Conservation (phyloP, 2,113 vertebrate species). For the Orthonyx spaldingii region DNA sequence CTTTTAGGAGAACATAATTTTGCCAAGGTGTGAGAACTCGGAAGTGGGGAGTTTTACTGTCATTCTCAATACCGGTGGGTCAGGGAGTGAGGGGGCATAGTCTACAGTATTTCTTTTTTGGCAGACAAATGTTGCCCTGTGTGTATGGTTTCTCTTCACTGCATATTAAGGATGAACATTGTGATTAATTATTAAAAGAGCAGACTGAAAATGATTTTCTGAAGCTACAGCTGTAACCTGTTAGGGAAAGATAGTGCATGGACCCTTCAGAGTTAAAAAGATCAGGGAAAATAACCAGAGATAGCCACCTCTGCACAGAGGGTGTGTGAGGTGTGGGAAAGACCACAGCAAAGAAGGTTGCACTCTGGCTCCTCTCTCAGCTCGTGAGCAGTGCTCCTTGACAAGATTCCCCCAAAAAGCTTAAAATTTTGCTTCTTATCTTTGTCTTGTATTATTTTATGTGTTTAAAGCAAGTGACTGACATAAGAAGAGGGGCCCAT, state of each 20-base stretch:
- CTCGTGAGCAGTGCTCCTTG: neutral
- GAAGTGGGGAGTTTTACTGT: neutral
- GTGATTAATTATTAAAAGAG: neutral
- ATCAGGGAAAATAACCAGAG: neutral
- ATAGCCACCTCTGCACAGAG: neutral
- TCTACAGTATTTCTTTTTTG: neutral
- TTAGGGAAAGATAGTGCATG: neutral
- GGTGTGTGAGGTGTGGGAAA: neutral
- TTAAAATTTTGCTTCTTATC: neutral
- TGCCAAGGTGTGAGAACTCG: neutral
- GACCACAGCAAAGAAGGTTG: neutral
- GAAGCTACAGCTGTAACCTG: neutral
- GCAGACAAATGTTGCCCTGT: neutral
- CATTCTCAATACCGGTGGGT: neutral
- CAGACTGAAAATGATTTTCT: neutral
- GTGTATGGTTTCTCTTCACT: neutral
- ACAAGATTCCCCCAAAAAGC: neutral
- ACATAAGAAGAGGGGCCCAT: rapidly evolving
- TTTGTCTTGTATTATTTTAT: neutral
- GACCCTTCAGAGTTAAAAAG: neutral
- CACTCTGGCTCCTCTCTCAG: neutral
- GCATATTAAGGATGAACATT: neutral
- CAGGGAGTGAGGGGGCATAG: rapidly evolving
- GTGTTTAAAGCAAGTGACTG: neutral
- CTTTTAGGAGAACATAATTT: neutral